Evolutionary conservation across 2,797 vertebrate genomes (phyloP), one percentile per base, ranked within the genome.

Genomic region (Bradypodion pumilum): DNA sequence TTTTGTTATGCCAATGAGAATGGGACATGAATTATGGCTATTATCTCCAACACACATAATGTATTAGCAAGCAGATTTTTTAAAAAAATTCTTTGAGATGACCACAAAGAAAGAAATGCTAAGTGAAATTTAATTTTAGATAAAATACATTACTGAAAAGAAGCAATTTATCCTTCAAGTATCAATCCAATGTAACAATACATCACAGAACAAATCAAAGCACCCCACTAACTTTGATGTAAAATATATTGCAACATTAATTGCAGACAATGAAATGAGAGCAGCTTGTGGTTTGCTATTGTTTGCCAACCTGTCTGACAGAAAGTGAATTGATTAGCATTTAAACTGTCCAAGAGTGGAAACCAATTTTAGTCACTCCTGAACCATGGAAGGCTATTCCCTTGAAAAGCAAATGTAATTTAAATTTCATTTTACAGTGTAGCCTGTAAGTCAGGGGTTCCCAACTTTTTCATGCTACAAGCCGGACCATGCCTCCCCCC

Each of bases 241-340:
- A 87, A 89, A 90, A 63, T 73, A 77, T 91, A 81, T 42, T 83
- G 66, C 78, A 89, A 82, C 82, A 69, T 87, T 89, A 92, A 93
- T 72, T 91, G 70, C 63, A 89, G 83, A 81, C 91, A 93, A 92
- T 79, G 65, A 91, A 93, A 83, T 84, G 52, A 89, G 78, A 92
- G 44, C 46, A 90, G 49, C 76, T 90, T 87, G 81, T 87, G 52
- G 46, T 80, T 92, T 84, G 86, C 88, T 89, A 87, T 84, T 93
- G 88, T 91, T 92, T 88, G 86, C 86, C 87, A 83, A 88, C 66
- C 74, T 83, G 83, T 62, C 84, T 87, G 66, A 91, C 87, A 42
- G 65, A 85, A 92, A 90, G 87, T 46, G 89, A 90, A 89, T 80
- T 76, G 60, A 66, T 91, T 81, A 90, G 84, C 81, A 86, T 90